Conservation (phyloP, 2,888 invertebrate genomes). For the Rapana venosa region DNA sequence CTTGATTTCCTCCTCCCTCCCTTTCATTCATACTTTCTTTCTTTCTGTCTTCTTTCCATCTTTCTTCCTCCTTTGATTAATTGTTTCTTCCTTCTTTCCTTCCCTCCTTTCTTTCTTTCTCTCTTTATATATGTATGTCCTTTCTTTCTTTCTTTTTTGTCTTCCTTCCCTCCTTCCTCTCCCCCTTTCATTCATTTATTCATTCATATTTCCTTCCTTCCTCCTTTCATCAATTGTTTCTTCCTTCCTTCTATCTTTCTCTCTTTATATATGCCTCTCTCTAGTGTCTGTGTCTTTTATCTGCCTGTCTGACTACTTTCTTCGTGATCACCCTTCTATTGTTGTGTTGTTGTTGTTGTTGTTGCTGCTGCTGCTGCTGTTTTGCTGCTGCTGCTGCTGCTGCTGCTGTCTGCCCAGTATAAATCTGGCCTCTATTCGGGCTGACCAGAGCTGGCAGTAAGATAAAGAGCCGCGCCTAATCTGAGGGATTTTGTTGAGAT, state of each 20-base stretch:
- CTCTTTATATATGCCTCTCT: background rate
- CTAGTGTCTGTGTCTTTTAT: background rate
- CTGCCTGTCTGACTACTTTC: too few species aligned
- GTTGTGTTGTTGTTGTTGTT: too few species aligned
- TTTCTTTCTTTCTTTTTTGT: background rate
- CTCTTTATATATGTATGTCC: background rate
- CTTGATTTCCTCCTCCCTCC: background rate
- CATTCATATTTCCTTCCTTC: background rate
- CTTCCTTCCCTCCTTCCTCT: background rate
- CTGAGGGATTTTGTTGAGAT: too few species aligned
- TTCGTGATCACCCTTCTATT: too few species aligned
- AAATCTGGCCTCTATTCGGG: too few species aligned
- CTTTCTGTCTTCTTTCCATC: background rate
- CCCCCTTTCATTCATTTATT: background rate
- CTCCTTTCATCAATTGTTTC: background rate
- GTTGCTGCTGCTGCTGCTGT: too few species aligned
- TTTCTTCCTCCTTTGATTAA: background rate
- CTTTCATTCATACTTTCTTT: background rate
- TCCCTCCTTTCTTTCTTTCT: background rate
- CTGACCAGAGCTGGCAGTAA: too few species aligned
- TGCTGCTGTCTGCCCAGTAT: too few species aligned
- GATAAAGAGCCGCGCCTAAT: too few species aligned
- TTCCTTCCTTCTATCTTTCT: background rate
- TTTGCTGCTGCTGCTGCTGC: too few species aligned
- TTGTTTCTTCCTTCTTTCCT: background rate